Base-by-base conservation (phyloP, 2,797 vertebrate genomes). In the Ceryle rudis region DNA sequence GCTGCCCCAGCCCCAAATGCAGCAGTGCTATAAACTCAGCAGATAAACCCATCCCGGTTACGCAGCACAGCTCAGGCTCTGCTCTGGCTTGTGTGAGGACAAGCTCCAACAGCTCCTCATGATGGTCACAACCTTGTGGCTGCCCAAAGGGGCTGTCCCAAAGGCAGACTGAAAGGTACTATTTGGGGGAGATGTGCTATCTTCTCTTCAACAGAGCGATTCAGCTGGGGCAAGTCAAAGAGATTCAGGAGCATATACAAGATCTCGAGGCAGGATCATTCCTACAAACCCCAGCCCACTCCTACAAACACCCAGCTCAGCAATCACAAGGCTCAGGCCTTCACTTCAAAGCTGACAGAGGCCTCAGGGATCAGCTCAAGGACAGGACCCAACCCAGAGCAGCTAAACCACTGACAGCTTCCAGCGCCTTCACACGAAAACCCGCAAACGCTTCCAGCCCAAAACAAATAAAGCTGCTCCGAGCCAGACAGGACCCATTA, bases 401-500 rank as follows among this genome's bases (percentile, higher is more conserved):
- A 61, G 49, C 39, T 88, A 65, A 90, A 88, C 52, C 55, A 14
- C 73, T 22, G 67, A 82, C 37, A 90, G 67, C 52, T 91, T 80
- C 74, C 74, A 74, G 81, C 22, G 23, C 83, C 86, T 71, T 70
- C 75, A 80, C 1, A 1, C 2, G 0, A 89, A 94, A 93, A 64
- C 31, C 39, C 73, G 77, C 31, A 14, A 79, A 85, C 29, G 17
- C 42, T 77, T 86, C 64, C 79, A 91, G 60, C 69, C 64, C 82
- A 75, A 97, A 95, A 83, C 87, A 95, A 93, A 89, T 31, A 93
- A 54, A 69, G 31, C 31, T 84, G 49, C n/a, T 6, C 66, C 0
- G 11, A 83, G 91, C 78, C 82, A 95, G 91, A 82, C 81, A 86
- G 42, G 75, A 81, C 86, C 64, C 70, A 26, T 82, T 90, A 90